These are phyloP conservation scores for Neocrepidodera transversa DNA, from an alignment of 2,888 invertebrate genomes.

Conservation along the genomic window DNA sequence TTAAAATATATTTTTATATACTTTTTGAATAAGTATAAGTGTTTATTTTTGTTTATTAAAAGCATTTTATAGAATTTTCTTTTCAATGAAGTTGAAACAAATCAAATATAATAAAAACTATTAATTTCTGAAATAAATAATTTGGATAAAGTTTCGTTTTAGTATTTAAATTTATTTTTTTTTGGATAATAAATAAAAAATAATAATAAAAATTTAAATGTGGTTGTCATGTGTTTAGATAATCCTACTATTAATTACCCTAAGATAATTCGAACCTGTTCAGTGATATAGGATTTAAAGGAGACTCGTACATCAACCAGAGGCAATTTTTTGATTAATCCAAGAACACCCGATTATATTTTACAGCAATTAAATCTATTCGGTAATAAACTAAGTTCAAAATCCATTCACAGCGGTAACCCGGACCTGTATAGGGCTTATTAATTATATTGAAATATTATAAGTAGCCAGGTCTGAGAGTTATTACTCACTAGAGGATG, in stretches of 20 bases:
- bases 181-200: neutral
- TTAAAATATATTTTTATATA: no score
- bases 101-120: no score
- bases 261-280: constrained; percentile 10
- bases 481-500: constrained; percentile 26
- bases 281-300: neutral
- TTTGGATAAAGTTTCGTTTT: no score
- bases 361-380: constrained; percentile 24
- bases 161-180: neutral
- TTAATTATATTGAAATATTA: constrained; percentile 42
- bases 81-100: no score
- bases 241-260: constrained; percentile 20
- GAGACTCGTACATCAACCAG: constrained; percentile 9
- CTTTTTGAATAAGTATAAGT: no score
- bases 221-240: constrained; percentile 1
- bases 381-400: constrained; percentile 28
- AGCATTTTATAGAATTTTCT: no score
- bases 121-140: no score
- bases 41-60: no score
- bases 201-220: neutral
- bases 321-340: constrained; percentile 12
- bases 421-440: constrained; percentile 34
- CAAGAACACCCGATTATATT: constrained; percentile 20
- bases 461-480: constrained; percentile 30
- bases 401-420: constrained; percentile 43